These are phyloP conservation scores for Hydrotaea cyrtoneurina DNA, from an alignment of 2,888 invertebrate species.

Conservation along the genomic window DNA sequence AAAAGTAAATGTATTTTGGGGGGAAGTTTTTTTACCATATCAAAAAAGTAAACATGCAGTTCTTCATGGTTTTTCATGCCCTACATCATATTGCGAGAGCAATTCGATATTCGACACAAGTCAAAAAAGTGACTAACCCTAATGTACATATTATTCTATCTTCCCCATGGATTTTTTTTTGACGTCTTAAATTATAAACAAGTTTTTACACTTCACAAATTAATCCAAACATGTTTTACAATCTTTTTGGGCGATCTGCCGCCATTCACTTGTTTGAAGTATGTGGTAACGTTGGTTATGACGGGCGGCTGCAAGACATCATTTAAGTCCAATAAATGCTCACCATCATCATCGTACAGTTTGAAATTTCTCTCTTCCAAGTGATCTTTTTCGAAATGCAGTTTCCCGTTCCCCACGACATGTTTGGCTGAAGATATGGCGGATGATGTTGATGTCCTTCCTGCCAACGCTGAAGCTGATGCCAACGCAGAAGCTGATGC, in stretches of 20 bases:
- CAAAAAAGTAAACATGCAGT: too few relatives aligned
- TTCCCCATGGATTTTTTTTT: too few relatives aligned
- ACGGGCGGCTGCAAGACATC: conserved; percentile 9
- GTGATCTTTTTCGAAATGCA: conserved; percentile 41
- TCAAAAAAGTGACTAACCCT: too few relatives aligned
- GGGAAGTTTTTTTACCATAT: too few relatives aligned
- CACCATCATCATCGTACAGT: conserved; percentile 58
- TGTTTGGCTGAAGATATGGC: neutral
- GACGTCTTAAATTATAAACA: too few relatives aligned
- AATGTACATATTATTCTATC: too few relatives aligned
- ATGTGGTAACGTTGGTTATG: conserved; percentile 40
- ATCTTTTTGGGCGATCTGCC: conserved; percentile 20
- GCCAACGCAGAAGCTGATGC: too few relatives aligned
- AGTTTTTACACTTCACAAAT: conserved; percentile 24
- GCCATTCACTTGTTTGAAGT: neutral
- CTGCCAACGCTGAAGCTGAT: neutral
- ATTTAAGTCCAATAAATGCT: conserved; percentile 53
- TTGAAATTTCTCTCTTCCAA: conserved; percentile 33
- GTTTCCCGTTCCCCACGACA: neutral
- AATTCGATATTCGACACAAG: too few relatives aligned
- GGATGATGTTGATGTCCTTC: neutral
- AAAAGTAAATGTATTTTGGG: too few relatives aligned
- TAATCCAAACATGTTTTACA: conserved; percentile 55
- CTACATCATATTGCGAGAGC: too few relatives aligned
- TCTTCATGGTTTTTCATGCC: too few relatives aligned